Percentiles rank a stretch among this genome's conserved stretches.
Evolutionary conservation across 35 echinoderm and acorn worm genomes (phyloP).

Genomic region (Heliocidaris tuberculata): DNA sequence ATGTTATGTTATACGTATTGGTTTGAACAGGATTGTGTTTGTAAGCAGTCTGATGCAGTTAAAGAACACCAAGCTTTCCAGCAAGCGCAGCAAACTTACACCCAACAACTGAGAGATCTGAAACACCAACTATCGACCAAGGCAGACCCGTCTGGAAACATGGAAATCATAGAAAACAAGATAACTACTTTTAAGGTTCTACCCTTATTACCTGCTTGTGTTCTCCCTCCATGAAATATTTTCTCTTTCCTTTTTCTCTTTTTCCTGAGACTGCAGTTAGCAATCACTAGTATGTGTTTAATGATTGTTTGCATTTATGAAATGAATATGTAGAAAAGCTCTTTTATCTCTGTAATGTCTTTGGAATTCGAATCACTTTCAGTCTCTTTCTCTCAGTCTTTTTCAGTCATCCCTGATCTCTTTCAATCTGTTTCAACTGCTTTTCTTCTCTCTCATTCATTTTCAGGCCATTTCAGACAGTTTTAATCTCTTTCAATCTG

Average conservation of each 20-base stretch:
- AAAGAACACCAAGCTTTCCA: constrained; percentile 62
- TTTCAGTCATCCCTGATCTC: neutral
- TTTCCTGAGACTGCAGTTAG: too few relatives aligned
- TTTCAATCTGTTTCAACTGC: neutral
- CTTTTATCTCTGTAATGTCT: too few relatives aligned
- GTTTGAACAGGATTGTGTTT: neutral
- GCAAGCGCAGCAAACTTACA: constrained; percentile 59
- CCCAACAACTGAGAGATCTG: constrained; percentile 53
- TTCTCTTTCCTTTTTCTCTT: neutral
- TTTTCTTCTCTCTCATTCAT: neutral
- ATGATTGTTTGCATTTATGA: too few relatives aligned
- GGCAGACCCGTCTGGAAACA: constrained; percentile 61
- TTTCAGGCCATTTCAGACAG: too few relatives aligned
- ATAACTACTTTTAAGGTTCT: constrained; percentile 57
- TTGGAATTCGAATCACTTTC: neutral
- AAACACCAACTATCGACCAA: constrained; percentile 57
- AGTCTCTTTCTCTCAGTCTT: neutral
- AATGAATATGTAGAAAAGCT: too few relatives aligned
- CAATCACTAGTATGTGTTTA: too few relatives aligned
- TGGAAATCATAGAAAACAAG: constrained; percentile 57
- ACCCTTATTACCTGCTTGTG: constrained; percentile 1
- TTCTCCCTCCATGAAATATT: neutral
- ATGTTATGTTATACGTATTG: too few relatives aligned
- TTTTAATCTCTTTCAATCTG: too few relatives aligned
- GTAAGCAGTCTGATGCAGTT: constrained; percentile 37